Percentiles rank a stretch among this genome's conserved stretches.
Conservation (phyloP, 2,797 vertebrate species). For the Muscicapa comitata region DNA sequence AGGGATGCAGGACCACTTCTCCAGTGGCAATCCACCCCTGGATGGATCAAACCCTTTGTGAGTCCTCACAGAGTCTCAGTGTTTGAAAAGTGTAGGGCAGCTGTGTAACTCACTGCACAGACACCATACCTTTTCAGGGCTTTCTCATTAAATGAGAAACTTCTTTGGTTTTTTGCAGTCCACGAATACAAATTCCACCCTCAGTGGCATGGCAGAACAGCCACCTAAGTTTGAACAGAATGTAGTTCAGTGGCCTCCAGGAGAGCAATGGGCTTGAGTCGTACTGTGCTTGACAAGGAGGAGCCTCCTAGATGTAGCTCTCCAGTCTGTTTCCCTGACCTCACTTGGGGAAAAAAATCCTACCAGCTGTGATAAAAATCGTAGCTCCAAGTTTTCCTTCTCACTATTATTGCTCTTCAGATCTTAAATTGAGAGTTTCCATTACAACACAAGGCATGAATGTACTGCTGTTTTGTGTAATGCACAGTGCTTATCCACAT, state of each 20-base stretch:
- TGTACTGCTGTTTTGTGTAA: neutral
- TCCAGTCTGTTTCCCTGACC: neutral
- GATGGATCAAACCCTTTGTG: fast-evolving
- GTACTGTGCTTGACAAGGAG: neutral
- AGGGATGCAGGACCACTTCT: neutral
- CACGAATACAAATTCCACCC: neutral
- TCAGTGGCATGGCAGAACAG: neutral
- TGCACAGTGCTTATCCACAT: neutral
- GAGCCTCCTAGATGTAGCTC: neutral
- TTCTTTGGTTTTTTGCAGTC: neutral
- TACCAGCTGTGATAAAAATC: neutral
- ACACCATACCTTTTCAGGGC: neutral
- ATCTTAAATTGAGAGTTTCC: neutral
- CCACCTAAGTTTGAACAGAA: neutral
- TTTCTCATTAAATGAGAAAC: neutral
- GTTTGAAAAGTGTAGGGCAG: neutral
- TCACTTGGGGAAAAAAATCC: neutral
- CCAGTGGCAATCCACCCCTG: neutral
- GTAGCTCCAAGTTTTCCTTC: neutral
- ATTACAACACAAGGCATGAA: neutral
- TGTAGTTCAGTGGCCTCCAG: neutral
- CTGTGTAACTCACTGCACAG: neutral
- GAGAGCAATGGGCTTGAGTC: neutral
- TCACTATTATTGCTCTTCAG: neutral
- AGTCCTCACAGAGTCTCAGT: neutral